These are phyloP conservation scores for Biston stratarius DNA, from an alignment of 2,888 invertebrate genomes.

Conservation along the genomic window DNA sequence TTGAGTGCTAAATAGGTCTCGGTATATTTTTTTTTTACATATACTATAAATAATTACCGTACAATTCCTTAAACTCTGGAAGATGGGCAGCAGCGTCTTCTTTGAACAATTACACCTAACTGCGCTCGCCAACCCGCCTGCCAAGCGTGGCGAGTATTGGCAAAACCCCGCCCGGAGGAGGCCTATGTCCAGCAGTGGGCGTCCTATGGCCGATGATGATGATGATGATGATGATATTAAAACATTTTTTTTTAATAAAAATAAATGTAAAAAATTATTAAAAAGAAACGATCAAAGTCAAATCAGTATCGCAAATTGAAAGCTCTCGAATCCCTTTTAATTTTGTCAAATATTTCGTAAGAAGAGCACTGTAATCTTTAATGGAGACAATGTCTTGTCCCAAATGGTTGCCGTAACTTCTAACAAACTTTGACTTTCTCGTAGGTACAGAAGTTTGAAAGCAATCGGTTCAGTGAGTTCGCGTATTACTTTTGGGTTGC, in stretches of 20 bases:
- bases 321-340: slow-evolving; percentile 21
- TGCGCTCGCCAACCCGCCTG: too few species aligned
- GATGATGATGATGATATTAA: too few species aligned
- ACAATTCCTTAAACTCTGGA: too few species aligned
- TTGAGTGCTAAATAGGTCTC: too few species aligned
- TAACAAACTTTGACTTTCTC: slow-evolving; percentile 25
- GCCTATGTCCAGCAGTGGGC: too few species aligned
- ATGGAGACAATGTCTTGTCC: slow-evolving; percentile 34
- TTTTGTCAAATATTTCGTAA: slow-evolving; percentile 30
- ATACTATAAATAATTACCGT: too few species aligned
- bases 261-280: slow-evolving; percentile 16
- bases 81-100: too few species aligned
- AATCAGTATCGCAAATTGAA: slow-evolving; percentile 24
- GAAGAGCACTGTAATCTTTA: slow-evolving; percentile 31
- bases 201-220: too few species aligned
- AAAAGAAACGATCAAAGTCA: slow-evolving; percentile 24
- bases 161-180: too few species aligned
- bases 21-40: too few species aligned
- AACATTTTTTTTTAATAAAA: background rate
- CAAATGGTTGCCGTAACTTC: slow-evolving; percentile 25
- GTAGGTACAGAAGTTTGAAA: slow-evolving; percentile 30
- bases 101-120: too few species aligned
- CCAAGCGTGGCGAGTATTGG: too few species aligned
- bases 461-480: slow-evolving; percentile 46
- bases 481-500: slow-evolving; percentile 45